These are phyloP conservation scores for Pampusana beccarii DNA, from an alignment of 2,113 vertebrate species.

Conservation along the genomic window DNA sequence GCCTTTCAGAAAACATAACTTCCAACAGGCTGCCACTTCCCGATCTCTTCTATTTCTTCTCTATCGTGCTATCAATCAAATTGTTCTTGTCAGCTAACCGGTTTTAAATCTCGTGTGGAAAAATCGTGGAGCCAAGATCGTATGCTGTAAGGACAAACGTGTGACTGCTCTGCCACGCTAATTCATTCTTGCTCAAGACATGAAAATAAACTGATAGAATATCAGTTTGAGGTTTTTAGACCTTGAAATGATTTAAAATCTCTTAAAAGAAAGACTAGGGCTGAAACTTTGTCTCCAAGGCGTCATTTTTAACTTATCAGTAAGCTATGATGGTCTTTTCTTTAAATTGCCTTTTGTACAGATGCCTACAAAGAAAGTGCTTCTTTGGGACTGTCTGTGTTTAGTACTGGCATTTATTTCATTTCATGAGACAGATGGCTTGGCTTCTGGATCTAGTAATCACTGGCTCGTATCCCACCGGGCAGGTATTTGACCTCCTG, in stretches of 20 bases:
- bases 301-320: conserved; percentile 34
- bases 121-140: not conserved
- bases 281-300: conserved; percentile 24
- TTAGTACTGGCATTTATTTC: conserved; percentile 19
- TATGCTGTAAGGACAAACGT: not conserved
- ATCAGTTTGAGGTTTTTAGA: conserved; percentile 6
- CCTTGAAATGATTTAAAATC: conserved; percentile 41
- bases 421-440: conserved; percentile 34
- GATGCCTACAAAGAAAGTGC: conserved; percentile 29
- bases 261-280: conserved; percentile 10
- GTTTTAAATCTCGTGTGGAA: not conserved
- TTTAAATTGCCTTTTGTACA: conserved; percentile 53
- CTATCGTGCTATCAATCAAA: not conserved
- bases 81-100: not conserved
- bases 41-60: not conserved
- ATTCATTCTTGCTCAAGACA: conserved; percentile 16
- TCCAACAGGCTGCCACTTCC: not conserved
- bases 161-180: not conserved
- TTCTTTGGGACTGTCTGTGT: conserved; percentile 46
- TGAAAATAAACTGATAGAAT: conserved; percentile 20
- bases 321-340: conserved; percentile 37
- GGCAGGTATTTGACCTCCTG: not conserved
- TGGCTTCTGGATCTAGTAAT: conserved; percentile 7
- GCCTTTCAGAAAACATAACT: conserved; percentile 13
- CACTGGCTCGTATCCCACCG: accelerated